Base-by-base conservation (phyloP, 2,888 invertebrate genomes). In the Agonopterix heracliana region DNA sequence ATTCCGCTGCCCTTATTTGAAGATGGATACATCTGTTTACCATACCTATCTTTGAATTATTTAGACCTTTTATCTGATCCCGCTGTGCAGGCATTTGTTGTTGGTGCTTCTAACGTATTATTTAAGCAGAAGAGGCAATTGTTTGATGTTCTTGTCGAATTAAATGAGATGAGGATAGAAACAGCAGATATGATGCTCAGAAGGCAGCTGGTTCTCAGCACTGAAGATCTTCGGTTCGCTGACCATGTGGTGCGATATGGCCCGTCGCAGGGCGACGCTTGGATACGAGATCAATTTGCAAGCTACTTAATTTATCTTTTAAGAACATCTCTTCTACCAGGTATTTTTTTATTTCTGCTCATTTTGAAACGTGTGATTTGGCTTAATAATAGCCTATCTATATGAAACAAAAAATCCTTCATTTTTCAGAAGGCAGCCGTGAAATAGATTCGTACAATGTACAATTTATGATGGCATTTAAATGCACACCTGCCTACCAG, bases 61-160 rank as follows among this genome's bases (percentile, higher is more conserved):
- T 92, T 98, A 86, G 99, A 99, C 84, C 87, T 98, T 50, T 83
- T 99, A 48, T 93, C 93, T 46, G 97, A 98, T 78, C 91, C 94
- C 3, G 95, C 95, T 61, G 96, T 98, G 7, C 89, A 94, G 54
- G 95, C 95, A 34, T 95, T 95, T 80, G 90, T 98, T 43, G 95
- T 98, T 51, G 99, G 99, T 40, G 98, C 98, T n/a, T 98, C 98
- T 11, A 99, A 99, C 88, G 95, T 98, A n/a, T 89, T 99, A 38
- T 99, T 99, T 75, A 96, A 97, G 74, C 98, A 98, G 77, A 98
- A 98, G 71, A 92, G 95, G 54, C 95, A 98, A 67, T 82, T 98
- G 46, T 95, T 96, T 54, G 99, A 99, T 81, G 96, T 97, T 12
- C 82, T 98, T 48, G 93, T 99, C 2, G 98, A 98, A 86, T 91